phyloP scores from a whole-genome alignment of 2,797 vertebrate genomes.

The Enteromius thamalakanensis region DNA sequence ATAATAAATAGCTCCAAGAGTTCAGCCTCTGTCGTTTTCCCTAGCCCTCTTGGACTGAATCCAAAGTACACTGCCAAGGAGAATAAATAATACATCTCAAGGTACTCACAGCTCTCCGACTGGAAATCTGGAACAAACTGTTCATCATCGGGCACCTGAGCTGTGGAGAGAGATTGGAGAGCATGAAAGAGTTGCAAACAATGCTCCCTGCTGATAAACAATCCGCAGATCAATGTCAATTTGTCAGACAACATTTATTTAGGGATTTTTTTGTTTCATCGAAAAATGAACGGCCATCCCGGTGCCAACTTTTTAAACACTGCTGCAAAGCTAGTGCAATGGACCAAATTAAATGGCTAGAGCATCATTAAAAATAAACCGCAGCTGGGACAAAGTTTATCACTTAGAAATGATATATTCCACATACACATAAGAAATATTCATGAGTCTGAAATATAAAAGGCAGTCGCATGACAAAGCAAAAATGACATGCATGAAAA shows the following conservation, averaged over 20 bases:
- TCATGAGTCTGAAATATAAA: slow-evolving; percentile 17
- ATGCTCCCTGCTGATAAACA: slow-evolving; percentile 2
- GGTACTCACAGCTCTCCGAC: slow-evolving; percentile 92
- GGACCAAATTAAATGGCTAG: slow-evolving; percentile 15
- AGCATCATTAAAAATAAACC: slow-evolving; percentile 17
- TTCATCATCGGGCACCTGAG: slow-evolving; percentile 95
- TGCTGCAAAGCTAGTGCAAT: slow-evolving; percentile 22
- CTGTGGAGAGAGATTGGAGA: slow-evolving; percentile 67
- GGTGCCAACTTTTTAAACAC: background rate
- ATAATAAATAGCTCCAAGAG: slow-evolving; percentile 52
- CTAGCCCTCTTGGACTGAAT: slow-evolving; percentile 47
- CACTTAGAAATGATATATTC: background rate
- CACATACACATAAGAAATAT: background rate
- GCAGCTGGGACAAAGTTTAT: slow-evolving; percentile 6
- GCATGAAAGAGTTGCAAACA: slow-evolving; percentile 30
- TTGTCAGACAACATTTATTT: slow-evolving; percentile 14
- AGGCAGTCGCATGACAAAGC: background rate
- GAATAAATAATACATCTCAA: slow-evolving; percentile 58
- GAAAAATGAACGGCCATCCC: slow-evolving; percentile 1
- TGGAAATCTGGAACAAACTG: slow-evolving; percentile 97
- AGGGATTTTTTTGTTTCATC: background rate
- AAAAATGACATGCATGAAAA: background rate
- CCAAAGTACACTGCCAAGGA: slow-evolving; percentile 51
- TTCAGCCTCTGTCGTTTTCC: slow-evolving; percentile 26
- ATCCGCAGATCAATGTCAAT: slow-evolving; percentile 8